Conservation (phyloP, 1,140 invertebrate genomes). For the Megathymus violae region DNA sequence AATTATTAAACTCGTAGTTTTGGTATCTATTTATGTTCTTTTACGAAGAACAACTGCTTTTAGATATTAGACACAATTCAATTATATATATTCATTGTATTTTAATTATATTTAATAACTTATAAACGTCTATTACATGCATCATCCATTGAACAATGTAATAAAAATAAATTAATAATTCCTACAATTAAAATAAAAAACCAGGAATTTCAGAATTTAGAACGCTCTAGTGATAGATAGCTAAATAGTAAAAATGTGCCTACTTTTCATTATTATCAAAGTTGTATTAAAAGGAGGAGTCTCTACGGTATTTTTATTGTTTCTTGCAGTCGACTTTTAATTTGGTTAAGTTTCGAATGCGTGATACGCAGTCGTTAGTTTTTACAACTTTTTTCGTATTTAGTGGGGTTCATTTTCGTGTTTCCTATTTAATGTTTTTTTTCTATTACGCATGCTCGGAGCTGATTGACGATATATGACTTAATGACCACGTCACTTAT, state of each 20-base stretch:
- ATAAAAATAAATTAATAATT: too few species aligned
- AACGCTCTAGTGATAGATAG: not conserved
- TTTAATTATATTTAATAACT: too few species aligned
- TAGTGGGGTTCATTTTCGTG: conserved; percentile 64
- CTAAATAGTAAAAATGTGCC: conserved; percentile 16
- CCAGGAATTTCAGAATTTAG: conserved; percentile 13
- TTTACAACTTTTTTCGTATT: conserved; percentile 75
- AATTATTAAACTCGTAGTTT: too few species aligned
- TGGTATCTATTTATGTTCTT: too few species aligned
- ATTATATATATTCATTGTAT: too few species aligned
- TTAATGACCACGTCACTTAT: conserved; percentile 8
- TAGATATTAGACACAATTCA: too few species aligned
- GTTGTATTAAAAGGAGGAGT: conserved; percentile 61
- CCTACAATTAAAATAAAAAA: too few species aligned
- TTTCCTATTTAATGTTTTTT: conserved; percentile 63
- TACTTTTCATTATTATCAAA: conserved; percentile 51
- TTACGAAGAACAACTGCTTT: too few species aligned
- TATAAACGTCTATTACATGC: too few species aligned
- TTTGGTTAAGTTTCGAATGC: conserved; percentile 76
- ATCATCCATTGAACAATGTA: too few species aligned
- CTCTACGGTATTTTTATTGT: conserved; percentile 73
- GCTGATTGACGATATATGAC: conserved; percentile 5
- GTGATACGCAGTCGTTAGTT: conserved; percentile 75
- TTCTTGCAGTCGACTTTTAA: conserved; percentile 81
- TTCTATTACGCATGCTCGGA: conserved; percentile 56